phyloP scores from a whole-genome alignment of 2,888 invertebrate genomes.

The Pammene aurita region DNA sequence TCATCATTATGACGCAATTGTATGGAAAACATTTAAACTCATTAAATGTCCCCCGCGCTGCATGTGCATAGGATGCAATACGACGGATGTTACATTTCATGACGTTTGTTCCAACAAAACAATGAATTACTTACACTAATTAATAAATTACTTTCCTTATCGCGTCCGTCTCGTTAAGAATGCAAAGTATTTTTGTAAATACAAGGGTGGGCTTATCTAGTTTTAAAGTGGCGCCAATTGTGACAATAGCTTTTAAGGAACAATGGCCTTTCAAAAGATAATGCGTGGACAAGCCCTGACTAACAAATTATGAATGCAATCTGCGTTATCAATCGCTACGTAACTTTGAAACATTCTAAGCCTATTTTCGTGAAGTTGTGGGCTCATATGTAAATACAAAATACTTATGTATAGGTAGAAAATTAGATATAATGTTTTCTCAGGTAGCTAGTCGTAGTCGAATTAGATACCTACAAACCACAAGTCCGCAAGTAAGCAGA shows the following conservation, averaged over 20 bases:
- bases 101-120: slow-evolving; percentile 45
- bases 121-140: slow-evolving; percentile 34
- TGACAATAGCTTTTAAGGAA: slow-evolving; percentile 44
- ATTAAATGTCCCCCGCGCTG: slow-evolving; percentile 71
- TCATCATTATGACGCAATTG: slow-evolving; percentile 54
- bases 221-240: slow-evolving; percentile 46
- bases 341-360: slow-evolving; percentile 2
- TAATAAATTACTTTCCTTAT: slow-evolving; percentile 32
- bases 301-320: slow-evolving; percentile 46
- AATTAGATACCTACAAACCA: too few relatives aligned
- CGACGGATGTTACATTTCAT: slow-evolving; percentile 64
- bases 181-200: slow-evolving; percentile 26
- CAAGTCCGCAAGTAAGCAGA: too few relatives aligned
- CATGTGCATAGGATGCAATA: slow-evolving; percentile 57
- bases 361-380: neutral
- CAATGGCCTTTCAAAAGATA: slow-evolving; percentile 49
- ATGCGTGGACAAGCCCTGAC: slow-evolving; percentile 48
- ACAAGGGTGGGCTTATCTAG: slow-evolving; percentile 28
- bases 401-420: too few relatives aligned
- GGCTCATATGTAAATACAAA: neutral
- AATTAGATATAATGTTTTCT: too few relatives aligned
- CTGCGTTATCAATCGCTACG: slow-evolving; percentile 36
- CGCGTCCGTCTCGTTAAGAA: slow-evolving; percentile 30
- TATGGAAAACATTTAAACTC: slow-evolving; percentile 55
- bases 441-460: neutral